These are phyloP conservation scores for Philotrypesis tridentata DNA, from an alignment of 1,140 invertebrate species.

Conservation along the genomic window DNA sequence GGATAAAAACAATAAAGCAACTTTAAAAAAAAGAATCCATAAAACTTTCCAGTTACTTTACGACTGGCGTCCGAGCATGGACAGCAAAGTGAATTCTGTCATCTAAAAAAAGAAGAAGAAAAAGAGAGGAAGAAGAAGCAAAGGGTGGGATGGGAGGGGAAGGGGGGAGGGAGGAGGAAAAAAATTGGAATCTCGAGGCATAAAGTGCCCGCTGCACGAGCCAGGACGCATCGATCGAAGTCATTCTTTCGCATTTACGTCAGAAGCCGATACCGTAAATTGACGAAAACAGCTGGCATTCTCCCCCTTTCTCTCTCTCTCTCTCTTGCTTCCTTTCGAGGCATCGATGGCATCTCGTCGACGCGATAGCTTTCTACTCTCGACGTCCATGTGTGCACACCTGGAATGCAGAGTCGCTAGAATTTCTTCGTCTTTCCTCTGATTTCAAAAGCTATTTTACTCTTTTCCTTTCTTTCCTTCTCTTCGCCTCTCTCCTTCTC, in stretches of 20 bases:
- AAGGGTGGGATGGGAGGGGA: no score
- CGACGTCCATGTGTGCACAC: neutral
- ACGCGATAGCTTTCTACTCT: conserved; percentile 15
- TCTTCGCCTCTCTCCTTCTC: neutral
- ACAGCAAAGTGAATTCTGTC: neutral
- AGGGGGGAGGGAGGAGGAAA: no score
- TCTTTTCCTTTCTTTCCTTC: neutral
- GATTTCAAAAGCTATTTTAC: conserved; percentile 16
- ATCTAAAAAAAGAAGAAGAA: no score
- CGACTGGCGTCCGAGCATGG: neutral
- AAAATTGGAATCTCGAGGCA: neutral
- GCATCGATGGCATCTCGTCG: neutral
- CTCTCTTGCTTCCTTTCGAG: no score
- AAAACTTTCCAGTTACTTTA: neutral
- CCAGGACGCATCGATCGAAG: neutral
- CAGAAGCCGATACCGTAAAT: conserved; percentile 26
- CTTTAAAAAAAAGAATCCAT: neutral
- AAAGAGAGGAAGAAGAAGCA: neutral
- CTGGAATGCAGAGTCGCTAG: conserved; percentile 7
- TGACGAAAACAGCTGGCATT: conserved; percentile 33
- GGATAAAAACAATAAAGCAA: neutral
- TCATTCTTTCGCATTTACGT: conserved; percentile 18
- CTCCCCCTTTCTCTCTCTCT: neutral
- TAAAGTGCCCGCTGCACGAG: neutral
- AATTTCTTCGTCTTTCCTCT: conserved; percentile 18